Evolutionary conservation across 2,888 invertebrate species (phyloP).

Genomic region (Ochropleura leucogaster): DNA sequence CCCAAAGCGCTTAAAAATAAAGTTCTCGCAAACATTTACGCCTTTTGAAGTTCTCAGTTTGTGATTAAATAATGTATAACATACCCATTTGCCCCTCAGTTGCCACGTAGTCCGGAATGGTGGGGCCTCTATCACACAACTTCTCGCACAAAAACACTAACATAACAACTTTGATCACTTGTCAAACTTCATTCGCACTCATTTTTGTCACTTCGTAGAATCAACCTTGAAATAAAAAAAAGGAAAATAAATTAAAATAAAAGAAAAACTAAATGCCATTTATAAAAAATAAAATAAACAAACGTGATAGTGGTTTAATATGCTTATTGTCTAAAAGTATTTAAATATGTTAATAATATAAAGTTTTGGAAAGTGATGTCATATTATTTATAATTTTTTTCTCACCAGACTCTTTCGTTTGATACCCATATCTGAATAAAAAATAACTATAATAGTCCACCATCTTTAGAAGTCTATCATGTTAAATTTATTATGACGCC

Average conservation of each 20-base stretch:
- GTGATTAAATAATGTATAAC: constrained; percentile 53
- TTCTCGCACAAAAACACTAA: constrained; percentile 74
- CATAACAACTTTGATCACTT: constrained; percentile 67
- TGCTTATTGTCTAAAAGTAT: neutral
- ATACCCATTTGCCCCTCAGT: constrained; percentile 87
- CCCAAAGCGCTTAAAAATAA: too few relatives aligned
- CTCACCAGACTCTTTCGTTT: too few relatives aligned
- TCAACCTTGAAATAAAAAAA: constrained; percentile 76
- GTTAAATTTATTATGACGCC: too few relatives aligned
- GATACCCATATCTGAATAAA: too few relatives aligned
- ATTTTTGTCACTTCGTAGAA: constrained; percentile 67
- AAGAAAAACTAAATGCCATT: constrained; percentile 24
- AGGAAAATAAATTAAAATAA: constrained; percentile 58
- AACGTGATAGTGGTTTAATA: constrained; percentile 64
- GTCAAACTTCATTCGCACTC: constrained; percentile 72
- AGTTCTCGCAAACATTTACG: too few relatives aligned
- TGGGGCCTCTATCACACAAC: constrained; percentile 74
- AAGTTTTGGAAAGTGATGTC: too few relatives aligned
- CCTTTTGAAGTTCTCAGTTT: neutral
- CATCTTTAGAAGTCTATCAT: too few relatives aligned
- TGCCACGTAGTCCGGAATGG: constrained; percentile 85
- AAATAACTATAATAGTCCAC: too few relatives aligned
- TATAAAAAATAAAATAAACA: constrained; percentile 31
- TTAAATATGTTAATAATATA: neutral
- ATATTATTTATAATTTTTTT: too few relatives aligned